These are phyloP conservation scores for Spilogale gracilis DNA, from an alignment of 2,113 vertebrate genomes.

Conservation along the genomic window DNA sequence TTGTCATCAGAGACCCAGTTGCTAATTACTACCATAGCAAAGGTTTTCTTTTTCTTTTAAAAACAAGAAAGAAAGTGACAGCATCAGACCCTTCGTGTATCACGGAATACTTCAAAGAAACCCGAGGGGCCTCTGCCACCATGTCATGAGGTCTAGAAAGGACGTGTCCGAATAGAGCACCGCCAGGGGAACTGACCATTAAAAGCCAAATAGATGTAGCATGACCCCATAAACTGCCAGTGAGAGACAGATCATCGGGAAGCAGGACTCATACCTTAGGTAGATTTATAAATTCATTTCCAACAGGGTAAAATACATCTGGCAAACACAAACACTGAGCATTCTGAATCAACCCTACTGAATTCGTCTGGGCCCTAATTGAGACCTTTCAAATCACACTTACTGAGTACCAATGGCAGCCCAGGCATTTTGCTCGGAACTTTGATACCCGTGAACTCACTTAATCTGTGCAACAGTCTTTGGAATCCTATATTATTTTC, in stretches of 20 bases:
- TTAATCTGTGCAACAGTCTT: background rate
- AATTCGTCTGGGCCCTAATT: rapidly evolving
- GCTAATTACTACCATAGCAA: background rate
- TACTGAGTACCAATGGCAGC: background rate
- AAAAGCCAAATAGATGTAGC: rapidly evolving
- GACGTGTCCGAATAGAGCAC: background rate
- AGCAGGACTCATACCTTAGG: background rate
- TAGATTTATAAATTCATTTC: background rate
- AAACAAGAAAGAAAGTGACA: constrained; percentile 28
- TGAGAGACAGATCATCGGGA: background rate
- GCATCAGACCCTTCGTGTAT: background rate
- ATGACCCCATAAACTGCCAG: no score
- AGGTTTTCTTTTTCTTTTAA: constrained; percentile 8
- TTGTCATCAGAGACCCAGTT: background rate
- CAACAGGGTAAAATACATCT: background rate
- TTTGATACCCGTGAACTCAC: background rate
- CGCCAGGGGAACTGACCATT: rapidly evolving
- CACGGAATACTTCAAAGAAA: background rate
- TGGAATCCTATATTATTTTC: background rate
- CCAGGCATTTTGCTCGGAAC: background rate
- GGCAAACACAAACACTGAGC: background rate
- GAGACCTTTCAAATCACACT: background rate
- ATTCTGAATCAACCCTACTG: background rate
- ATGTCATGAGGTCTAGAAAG: background rate
- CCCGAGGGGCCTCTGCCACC: rapidly evolving